Evolutionary conservation across 2,113 vertebrate species (phyloP).

Genomic region (Festucalex cinctus): DNA sequence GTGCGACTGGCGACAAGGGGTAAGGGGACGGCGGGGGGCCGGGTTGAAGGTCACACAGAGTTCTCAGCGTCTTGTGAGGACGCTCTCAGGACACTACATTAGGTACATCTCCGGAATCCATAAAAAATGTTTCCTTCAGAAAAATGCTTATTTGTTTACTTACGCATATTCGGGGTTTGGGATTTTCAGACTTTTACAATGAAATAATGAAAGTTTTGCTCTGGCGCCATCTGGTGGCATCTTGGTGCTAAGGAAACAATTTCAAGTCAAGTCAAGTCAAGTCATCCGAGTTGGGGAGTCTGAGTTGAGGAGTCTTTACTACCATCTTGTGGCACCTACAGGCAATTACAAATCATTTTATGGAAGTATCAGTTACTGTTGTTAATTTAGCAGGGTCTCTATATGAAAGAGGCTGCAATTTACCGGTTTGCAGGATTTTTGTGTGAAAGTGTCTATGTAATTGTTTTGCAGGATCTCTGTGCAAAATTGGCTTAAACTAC

Average conservation of each 20-base stretch:
- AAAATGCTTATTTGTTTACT: background rate
- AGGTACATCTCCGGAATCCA: background rate
- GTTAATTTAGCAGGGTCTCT: background rate
- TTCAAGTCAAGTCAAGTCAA: too few species aligned
- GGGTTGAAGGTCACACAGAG: constrained; percentile 78
- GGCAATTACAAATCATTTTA: background rate
- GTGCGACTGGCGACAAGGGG: constrained; percentile 54
- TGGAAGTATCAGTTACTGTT: background rate
- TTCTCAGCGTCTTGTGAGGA: constrained; percentile 65
- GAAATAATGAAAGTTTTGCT: too few species aligned
- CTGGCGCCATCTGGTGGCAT: too few species aligned
- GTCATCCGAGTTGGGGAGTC: background rate
- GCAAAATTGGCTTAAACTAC: too few species aligned
- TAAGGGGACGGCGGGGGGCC: constrained; percentile 61
- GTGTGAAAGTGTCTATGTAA: background rate
- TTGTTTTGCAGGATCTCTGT: background rate
- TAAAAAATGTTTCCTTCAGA: background rate
- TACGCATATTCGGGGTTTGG: too few species aligned
- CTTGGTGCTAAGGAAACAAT: background rate
- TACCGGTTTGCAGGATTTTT: background rate
- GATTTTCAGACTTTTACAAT: too few species aligned
- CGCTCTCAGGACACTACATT: constrained; percentile 30
- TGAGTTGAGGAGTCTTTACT: background rate
- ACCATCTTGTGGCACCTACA: background rate
- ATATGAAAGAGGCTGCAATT: background rate